These are phyloP conservation scores for Heliconius eleuchia DNA, from an alignment of 1,140 invertebrate species.

Conservation along the genomic window DNA sequence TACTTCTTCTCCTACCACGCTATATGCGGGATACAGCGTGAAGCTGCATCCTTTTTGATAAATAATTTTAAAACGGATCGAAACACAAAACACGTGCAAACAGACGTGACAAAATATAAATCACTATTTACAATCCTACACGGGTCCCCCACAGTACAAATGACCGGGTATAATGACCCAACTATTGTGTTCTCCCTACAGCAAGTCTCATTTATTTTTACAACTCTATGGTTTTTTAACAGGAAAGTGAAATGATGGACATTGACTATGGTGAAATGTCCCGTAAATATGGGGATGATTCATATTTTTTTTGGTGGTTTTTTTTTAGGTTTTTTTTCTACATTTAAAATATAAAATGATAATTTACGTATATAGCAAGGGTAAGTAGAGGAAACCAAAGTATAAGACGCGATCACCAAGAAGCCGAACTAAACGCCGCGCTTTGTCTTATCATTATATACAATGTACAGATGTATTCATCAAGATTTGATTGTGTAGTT, in stretches of 20 bases:
- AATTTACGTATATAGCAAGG: too few species aligned
- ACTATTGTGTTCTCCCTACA: conserved; percentile 73
- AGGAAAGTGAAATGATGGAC: conserved; percentile 54
- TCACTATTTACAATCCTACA: conserved; percentile 47
- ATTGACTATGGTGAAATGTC: conserved; percentile 31
- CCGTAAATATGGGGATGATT: conserved; percentile 8
- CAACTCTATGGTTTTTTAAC: conserved; percentile 73
- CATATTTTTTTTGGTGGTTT: neutral
- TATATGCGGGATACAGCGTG: too few species aligned
- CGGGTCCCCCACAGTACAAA: conserved; percentile 50
- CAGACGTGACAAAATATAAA: conserved; percentile 28
- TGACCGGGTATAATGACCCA: conserved; percentile 74
- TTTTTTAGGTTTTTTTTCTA: neutral
- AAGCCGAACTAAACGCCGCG: too few species aligned
- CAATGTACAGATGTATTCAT: too few species aligned
- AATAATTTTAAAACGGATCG: neutral
- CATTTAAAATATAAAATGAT: too few species aligned
- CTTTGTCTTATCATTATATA: too few species aligned
- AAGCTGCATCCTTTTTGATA: too few species aligned
- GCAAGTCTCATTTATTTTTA: conserved; percentile 78
- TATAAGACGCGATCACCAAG: too few species aligned
- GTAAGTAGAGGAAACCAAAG: too few species aligned
- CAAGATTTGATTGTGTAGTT: too few species aligned
- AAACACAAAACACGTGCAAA: neutral
- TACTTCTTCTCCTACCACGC: too few species aligned